Evolutionary conservation across 2,797 vertebrate species (phyloP).

Genomic region (Falco cherrug): DNA sequence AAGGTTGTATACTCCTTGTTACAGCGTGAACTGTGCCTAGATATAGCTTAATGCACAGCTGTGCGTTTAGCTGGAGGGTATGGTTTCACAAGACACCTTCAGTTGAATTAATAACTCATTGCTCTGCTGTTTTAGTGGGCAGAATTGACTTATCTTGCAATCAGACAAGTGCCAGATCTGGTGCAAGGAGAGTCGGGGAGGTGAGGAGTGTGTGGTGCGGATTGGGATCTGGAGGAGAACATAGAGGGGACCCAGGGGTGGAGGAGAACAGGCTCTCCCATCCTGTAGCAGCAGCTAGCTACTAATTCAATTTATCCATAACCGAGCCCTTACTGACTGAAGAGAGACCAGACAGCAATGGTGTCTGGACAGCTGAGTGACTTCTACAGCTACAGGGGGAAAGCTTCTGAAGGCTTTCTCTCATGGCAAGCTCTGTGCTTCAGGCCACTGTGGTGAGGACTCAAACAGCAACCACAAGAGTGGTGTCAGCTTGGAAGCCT

Average conservation of each 20-base stretch:
- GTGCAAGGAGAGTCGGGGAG: neutral
- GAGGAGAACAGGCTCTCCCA: neutral
- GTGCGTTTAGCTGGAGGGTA: neutral
- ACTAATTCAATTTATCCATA: neutral
- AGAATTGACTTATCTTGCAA: neutral
- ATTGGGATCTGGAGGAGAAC: neutral
- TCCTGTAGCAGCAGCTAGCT: neutral
- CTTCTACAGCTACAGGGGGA: neutral
- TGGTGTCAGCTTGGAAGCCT: neutral
- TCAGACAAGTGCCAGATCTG: neutral
- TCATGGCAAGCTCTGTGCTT: neutral
- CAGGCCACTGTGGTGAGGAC: neutral
- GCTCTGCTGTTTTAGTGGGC: neutral
- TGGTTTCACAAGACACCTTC: neutral
- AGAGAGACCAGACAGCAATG: accelerated
- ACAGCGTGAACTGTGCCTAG: neutral
- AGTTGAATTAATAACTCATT: neutral
- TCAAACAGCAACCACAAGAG: neutral
- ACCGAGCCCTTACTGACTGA: neutral
- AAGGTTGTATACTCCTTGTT: neutral
- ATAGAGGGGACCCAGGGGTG: neutral
- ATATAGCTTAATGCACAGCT: neutral
- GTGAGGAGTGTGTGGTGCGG: neutral
- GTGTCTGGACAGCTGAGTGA: neutral
- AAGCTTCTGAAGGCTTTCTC: neutral